Evolutionary conservation across 2,888 invertebrate genomes (phyloP), one percentile per base, ranked within the genome.

Genomic region (Chaetogeoica ovagalla): DNA sequence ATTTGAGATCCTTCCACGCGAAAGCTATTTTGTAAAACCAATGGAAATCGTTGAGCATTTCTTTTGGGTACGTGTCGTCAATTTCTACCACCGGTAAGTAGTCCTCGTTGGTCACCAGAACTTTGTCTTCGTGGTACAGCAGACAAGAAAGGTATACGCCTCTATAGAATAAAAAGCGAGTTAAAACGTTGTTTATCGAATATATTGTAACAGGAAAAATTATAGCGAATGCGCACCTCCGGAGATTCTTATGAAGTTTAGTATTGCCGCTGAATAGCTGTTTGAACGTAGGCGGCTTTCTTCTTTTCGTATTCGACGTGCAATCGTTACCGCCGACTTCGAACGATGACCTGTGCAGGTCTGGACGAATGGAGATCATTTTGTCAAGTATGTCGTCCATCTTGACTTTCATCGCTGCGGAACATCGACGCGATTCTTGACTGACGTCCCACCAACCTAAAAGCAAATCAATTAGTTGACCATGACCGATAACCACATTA

Each of bases 1-100:
- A 90, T 85, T 96, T 97, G 11, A 96, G 95, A 85, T 98, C 97
- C 84, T 97, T 96, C 98, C 98, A 98, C 0, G 95, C 94, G 86
- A 97, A 96, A 0, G 97, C 94, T 59, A 98, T 93, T 93, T 93
- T 85, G 94, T 98, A 96, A 39, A 98, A 89, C 98, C 98, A 99
- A 86, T 98, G 95, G 87, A 97, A 95, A 87, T 98, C 98, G 82
- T 91, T 92, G 86, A 96, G 93, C 83, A 97, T 91, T 83, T 94
- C 94, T 84, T 93, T 94, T 66, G 96, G 95, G 86, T 95, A 97
- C 55, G 94, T 94, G 87, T 98, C 98, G 86, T 98, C 98, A 72
- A 98, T 94, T 88, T 98, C 97, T 84, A 98, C 94, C 82, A 97
- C 95, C 0, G 98, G 98, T 82, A 98, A 89, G 87, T 95, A 96